Evolutionary conservation across 2,797 vertebrate genomes (phyloP), one percentile per base, ranked within the genome.

Genomic region (Myotis vivesi): DNA sequence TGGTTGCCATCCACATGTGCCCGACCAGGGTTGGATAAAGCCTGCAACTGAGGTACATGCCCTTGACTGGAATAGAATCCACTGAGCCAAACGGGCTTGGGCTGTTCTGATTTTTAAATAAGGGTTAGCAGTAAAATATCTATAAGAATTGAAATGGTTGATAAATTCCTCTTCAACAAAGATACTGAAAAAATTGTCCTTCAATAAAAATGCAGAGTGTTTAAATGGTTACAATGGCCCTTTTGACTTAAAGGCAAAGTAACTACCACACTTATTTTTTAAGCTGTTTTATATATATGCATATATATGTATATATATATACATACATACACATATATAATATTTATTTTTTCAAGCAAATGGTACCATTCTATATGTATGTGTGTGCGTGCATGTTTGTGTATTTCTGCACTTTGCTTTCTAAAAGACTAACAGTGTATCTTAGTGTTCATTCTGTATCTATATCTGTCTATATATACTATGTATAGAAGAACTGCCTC

Each of bases 161-260:
- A 72, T 76, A 84, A 92, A 51, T 84, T 68, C 69, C 5, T 23
- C 80, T 6, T 84, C 10, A 25, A 25, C 25, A 59, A 82, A 82
- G 25, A 62, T 77, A 68, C n/a, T 89, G 41, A 86, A 92, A 76
- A 91, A 41, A 57, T 59, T 88, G 4, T 38, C 28, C 20, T 81
- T 15, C 3, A 91, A 1, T 96, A 75, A 87, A 94, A 87, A 49
- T 41, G 25, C 3, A 30, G 22, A 95, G 25, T 89, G 77, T 94
- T 96, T 82, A 91, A 82, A 75, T 89, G 15, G 80, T 92, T 89
- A 81, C 81, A 19, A 5, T 77, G 28, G 23, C 3, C 20, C 25
- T 82, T 96, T 83, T 79, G 62, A 64, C 19, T 79, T 81, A 66
- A 89, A 59, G 38, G 38, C 23, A 92, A 55, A 62, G n/a, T 89